phyloP scores from a whole-genome alignment of 2,113 vertebrate species.

The Chaetops frenatus region DNA sequence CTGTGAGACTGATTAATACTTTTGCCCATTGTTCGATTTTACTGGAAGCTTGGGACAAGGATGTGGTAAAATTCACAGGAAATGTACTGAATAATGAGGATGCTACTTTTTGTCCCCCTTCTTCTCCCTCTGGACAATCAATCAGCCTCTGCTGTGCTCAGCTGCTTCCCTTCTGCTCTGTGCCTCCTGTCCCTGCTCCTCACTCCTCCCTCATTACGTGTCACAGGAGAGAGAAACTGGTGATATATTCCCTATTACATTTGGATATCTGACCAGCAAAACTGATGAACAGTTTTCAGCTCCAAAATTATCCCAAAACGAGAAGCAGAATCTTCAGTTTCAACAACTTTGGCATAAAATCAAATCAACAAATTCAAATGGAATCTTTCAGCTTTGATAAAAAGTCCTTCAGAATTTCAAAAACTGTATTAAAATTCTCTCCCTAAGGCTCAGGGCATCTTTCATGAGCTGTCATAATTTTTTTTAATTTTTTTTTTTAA shows the following conservation, averaged over 20 bases:
- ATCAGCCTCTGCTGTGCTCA: not conserved
- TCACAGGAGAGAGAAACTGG: not conserved
- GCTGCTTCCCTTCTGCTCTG: fast-evolving
- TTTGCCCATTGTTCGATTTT: not conserved
- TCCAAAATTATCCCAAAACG: not conserved
- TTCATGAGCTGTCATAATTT: not conserved
- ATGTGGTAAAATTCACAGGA: not conserved
- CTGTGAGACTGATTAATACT: not conserved
- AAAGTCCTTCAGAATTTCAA: not conserved
- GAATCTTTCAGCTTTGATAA: not conserved
- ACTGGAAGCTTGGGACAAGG: not conserved
- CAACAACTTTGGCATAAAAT: not conserved
- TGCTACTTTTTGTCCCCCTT: fast-evolving
- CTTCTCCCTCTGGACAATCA: not conserved
- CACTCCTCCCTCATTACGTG: not conserved
- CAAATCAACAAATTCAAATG: not conserved
- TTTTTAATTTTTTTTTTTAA: not conserved
- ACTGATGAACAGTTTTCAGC: not conserved
- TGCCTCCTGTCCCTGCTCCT: not conserved
- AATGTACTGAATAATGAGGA: not conserved
- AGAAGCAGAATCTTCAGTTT: not conserved
- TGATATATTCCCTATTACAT: not conserved
- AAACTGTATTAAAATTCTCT: not conserved
- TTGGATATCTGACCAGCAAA: not conserved
- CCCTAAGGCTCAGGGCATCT: not conserved